Conservation (phyloP, 2,888 invertebrate species). For the Ceramica pisi region DNA sequence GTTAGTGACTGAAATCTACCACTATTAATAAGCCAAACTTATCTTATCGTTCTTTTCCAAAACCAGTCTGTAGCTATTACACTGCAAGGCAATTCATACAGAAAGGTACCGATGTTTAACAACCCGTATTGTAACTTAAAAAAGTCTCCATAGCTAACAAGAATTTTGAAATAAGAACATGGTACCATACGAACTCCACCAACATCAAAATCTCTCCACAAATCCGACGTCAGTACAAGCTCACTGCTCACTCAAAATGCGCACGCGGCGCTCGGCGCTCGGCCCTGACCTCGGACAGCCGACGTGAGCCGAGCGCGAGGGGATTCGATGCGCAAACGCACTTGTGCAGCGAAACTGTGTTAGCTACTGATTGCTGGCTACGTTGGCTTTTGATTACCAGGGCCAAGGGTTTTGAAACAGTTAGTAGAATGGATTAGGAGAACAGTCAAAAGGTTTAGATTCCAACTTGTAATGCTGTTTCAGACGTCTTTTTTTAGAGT, state of each 20-base stretch:
- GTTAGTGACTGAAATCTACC: no score
- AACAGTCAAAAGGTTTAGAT: no score
- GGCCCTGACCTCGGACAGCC: slow-evolving; percentile 76
- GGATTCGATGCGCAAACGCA: slow-evolving; percentile 41
- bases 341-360: slow-evolving; percentile 46
- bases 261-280: slow-evolving; percentile 62
- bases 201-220: slow-evolving; percentile 19
- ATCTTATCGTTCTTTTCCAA: no score
- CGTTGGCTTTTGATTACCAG: not conserved
- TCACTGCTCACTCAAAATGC: slow-evolving; percentile 26
- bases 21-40: no score
- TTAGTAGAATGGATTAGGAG: not conserved
- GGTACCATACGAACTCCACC: not conserved
- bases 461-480: no score
- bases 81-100: no score
- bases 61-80: no score
- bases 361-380: slow-evolving; percentile 13
- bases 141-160: no score
- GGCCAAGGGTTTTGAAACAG: not conserved
- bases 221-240: slow-evolving; percentile 7
- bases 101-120: no score
- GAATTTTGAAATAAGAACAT: no score
- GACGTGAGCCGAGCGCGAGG: slow-evolving; percentile 57
- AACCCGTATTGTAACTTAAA: no score
- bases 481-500: no score